Evolutionary conservation across 2,888 invertebrate species (phyloP).

Genomic region (Hirtodrosophila duncani): DNA sequence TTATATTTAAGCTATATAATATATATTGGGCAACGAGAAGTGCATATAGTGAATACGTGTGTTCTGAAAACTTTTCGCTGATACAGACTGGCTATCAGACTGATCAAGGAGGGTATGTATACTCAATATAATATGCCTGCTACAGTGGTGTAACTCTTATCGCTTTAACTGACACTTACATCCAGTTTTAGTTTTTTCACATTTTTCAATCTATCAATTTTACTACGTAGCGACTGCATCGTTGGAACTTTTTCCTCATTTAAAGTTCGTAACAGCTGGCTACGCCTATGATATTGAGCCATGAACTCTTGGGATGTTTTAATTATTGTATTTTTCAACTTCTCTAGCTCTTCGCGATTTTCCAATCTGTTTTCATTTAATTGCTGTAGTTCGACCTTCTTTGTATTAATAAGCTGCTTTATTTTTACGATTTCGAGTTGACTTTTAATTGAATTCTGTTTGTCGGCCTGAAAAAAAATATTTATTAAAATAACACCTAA

Average conservation of each 20-base stretch:
- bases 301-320: slow-evolving; percentile 26
- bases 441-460: slow-evolving; percentile 45
- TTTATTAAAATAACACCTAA: not conserved
- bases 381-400: slow-evolving; percentile 30
- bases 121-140: too few species aligned
- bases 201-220: slow-evolving; percentile 79
- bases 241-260: slow-evolving; percentile 75
- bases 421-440: slow-evolving; percentile 29
- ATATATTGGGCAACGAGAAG: too few species aligned
- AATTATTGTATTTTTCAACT: slow-evolving; percentile 3
- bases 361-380: slow-evolving; percentile 59
- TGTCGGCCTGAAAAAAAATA: slow-evolving; percentile 48
- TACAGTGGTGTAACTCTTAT: too few species aligned
- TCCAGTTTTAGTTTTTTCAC: slow-evolving; percentile 80
- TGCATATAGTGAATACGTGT: too few species aligned
- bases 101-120: too few species aligned
- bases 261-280: slow-evolving; percentile 59
- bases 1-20: too few species aligned
- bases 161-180: slow-evolving; percentile 76
- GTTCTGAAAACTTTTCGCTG: too few species aligned
- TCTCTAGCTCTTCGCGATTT: slow-evolving; percentile 44
- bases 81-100: too few species aligned
- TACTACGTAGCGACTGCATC: slow-evolving; percentile 76
- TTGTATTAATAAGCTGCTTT: slow-evolving; percentile 31
- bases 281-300: slow-evolving; percentile 50